Conservation (phyloP, 2,797 vertebrate genomes). For the Thripadectes ignobilis region DNA sequence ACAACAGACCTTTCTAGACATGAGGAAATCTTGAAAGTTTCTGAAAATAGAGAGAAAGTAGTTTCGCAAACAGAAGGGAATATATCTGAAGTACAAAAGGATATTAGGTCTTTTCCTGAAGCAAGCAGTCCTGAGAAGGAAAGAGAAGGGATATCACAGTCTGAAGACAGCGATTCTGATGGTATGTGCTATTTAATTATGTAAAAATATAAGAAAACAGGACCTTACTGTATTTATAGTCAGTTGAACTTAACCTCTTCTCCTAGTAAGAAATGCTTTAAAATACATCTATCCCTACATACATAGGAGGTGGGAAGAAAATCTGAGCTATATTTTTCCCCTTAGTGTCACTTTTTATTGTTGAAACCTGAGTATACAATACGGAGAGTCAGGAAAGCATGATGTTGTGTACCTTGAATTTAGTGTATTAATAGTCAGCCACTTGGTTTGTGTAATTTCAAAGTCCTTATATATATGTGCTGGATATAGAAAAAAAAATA, state of each 20-base stretch:
- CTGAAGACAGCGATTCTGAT: slow-evolving; percentile 77
- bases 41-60: background rate
- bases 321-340: background rate
- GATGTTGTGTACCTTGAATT: background rate
- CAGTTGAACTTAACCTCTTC: background rate
- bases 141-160: background rate
- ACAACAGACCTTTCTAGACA: background rate
- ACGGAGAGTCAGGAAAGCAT: background rate
- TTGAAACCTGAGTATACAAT: background rate
- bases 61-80: background rate
- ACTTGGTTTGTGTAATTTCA: background rate
- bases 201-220: background rate
- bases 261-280: background rate
- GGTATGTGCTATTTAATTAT: slow-evolving; percentile 61
- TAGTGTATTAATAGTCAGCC: background rate
- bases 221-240: background rate
- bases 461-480: background rate
- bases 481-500: background rate
- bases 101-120: background rate
- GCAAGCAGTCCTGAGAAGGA: background rate
- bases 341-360: background rate
- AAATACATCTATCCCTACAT: background rate
- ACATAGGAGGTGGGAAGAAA: background rate
- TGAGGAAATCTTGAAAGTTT: background rate
- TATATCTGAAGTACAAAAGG: background rate